These are phyloP conservation scores for Notarius lentiginosus DNA, from an alignment of 2,113 vertebrate genomes.

Conservation along the genomic window DNA sequence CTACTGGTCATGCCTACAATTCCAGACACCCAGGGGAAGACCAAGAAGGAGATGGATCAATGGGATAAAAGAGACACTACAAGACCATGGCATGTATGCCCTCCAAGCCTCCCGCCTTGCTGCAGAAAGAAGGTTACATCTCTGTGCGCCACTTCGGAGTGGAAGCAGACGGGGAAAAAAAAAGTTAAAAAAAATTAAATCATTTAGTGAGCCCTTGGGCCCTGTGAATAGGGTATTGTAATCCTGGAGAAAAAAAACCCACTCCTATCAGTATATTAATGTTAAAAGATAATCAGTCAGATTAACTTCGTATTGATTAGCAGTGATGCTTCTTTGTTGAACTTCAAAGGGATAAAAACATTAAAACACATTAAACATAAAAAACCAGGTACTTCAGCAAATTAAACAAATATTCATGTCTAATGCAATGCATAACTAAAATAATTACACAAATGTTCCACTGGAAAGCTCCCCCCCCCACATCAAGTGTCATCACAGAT, in stretches of 20 bases:
- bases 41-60: no score
- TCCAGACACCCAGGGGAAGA: no score
- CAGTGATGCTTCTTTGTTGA: neutral
- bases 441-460: conserved; percentile 72
- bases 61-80: no score
- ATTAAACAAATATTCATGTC: conserved; percentile 56
- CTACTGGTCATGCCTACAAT: no score
- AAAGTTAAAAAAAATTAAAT: no score
- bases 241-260: neutral
- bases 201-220: neutral
- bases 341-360: neutral
- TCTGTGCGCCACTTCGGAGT: no score
- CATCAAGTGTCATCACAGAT: conserved; percentile 64
- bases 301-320: neutral
- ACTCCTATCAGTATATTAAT: neutral
- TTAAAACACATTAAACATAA: conserved; percentile 33
- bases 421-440: conserved; percentile 68
- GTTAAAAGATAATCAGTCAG: neutral
- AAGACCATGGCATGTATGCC: no score
- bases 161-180: no score
- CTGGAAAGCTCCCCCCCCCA: conserved; percentile 55
- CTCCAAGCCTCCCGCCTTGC: no score
- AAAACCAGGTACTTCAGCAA: conserved; percentile 56
- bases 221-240: neutral
- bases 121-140: no score